Base-by-base conservation (phyloP, 1,140 invertebrate species). In the Drosophila sp. region DNA sequence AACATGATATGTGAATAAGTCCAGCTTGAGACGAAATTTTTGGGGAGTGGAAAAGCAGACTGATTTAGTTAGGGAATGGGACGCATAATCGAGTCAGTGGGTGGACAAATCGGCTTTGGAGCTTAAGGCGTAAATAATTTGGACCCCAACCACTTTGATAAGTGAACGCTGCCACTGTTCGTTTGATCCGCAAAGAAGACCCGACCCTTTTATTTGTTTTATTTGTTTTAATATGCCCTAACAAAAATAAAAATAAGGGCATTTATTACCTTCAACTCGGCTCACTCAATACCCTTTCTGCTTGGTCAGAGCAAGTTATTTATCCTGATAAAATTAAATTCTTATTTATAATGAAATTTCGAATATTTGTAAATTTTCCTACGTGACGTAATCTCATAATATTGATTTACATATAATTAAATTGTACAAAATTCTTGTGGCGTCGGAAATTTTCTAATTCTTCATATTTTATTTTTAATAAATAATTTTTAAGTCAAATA, bases 41-140 rank as follows among this genome's bases (percentile, higher is more conserved):
- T 9, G 9, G 14, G 3, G 18, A 50, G 25, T 18, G 18, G 53
- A 14, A 27, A 25, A 13, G 8, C 13, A 48, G 41, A 38, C 32
- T 14, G 46, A 25, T 29, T 50, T 50, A 29, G 46, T 32, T 50
- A 34, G 8, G 56, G 8, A 16, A 9, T 14, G 38, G 46, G 27
- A 9, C 9, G 51, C 40, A 46, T 29, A 41, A 66, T 57, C 36
- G 43, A 34, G 53, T 53, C 27, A 40, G 38, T 66, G 71, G 50
- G 43, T 45, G 79, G 80, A 62, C 50, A 89, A 89, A 89, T 89
- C 83, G 66, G 83, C 77, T 89, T 89, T 83, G 69, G 63, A 72
- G 83, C 84, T 89, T 80, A 71, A 79, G 83, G 83, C 83, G 83
- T 77, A 89, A 80, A 89, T 89, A 89, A 89, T 89, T 89, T 79